A percentile compares a stretch with the other conserved stretches of the same genome.
Evolutionary conservation across 53 echinoderm and acorn worm species (phyloP).

Genomic region (Stichopus horrens): DNA sequence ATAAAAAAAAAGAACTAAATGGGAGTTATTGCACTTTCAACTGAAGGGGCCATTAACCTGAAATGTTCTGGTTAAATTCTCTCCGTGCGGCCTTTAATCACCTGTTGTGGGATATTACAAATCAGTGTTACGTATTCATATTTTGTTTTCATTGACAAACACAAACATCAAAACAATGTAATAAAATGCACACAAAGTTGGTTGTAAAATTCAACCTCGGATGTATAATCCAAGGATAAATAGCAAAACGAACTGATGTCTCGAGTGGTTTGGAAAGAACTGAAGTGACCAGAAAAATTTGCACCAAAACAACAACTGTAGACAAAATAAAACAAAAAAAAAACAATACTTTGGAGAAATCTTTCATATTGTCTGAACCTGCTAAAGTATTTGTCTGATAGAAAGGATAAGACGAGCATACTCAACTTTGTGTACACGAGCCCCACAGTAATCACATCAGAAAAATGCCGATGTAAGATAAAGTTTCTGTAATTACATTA

Average conservation of each 20-base stretch:
- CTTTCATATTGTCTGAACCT: not conserved
- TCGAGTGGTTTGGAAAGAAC: constrained; percentile 16
- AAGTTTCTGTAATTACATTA: no score
- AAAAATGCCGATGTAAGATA: not conserved
- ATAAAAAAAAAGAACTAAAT: not conserved
- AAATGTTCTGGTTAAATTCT: not conserved
- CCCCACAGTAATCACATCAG: not conserved
- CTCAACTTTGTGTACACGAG: not conserved
- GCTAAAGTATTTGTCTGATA: not conserved
- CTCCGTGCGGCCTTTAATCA: not conserved
- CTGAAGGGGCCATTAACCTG: constrained; percentile 2
- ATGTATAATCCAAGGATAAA: constrained; percentile 6
- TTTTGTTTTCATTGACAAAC: not conserved
- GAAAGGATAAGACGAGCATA: not conserved
- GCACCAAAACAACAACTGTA: constrained; percentile 30
- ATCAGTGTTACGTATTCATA: not conserved
- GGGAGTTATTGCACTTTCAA: constrained; percentile 1
- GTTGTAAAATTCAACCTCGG: constrained; percentile 25
- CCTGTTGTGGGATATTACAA: constrained; percentile 38
- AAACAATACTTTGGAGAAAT: not conserved
- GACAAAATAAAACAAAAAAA: not conserved
- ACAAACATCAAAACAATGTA: constrained; percentile 42
- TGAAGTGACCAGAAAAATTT: constrained; percentile 21
- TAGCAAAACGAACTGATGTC: not conserved
- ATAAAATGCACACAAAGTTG: constrained; percentile 41